These are phyloP conservation scores for Podarcis cretensis DNA, from an alignment of 2,113 vertebrate species.

Conservation along the genomic window DNA sequence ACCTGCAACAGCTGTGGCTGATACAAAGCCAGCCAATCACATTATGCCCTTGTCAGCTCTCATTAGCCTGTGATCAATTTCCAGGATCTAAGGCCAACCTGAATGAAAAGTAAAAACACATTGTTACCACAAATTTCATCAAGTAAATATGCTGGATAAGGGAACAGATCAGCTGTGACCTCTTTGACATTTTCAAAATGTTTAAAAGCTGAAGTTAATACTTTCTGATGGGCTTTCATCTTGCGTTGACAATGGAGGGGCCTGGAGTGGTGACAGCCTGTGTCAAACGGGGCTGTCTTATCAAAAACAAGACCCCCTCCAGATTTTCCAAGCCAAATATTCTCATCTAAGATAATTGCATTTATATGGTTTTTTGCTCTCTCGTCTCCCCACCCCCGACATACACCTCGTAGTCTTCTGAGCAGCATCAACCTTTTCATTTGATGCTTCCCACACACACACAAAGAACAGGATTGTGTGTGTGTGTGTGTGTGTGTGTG, in stretches of 20 bases:
- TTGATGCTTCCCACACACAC: background rate
- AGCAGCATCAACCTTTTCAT: constrained; percentile 20
- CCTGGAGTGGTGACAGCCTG: constrained; percentile 76
- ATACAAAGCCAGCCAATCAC: constrained; percentile 66
- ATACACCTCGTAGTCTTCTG: background rate
- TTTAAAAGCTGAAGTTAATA: constrained; percentile 84
- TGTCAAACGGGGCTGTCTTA: constrained; percentile 76
- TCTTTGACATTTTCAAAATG: constrained; percentile 81
- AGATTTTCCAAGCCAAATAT: constrained; percentile 77
- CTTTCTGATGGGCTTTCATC: constrained; percentile 80
- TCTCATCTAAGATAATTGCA: constrained; percentile 82
- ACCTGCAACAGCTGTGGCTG: constrained; percentile 64
- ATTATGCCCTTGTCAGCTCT: constrained; percentile 61
- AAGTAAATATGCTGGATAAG: constrained; percentile 74
- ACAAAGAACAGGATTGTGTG: background rate
- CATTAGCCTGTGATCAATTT: constrained; percentile 70
- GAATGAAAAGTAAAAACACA: constrained; percentile 74
- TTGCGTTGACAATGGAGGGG: constrained; percentile 73
- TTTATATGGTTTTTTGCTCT: constrained; percentile 65
- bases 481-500: background rate
- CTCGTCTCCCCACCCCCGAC: background rate
- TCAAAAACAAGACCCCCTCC: constrained; percentile 78
- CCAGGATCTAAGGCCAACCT: constrained; percentile 50
- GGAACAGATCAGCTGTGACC: constrained; percentile 76
- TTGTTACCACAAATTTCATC: constrained; percentile 77